Percentiles rank a stretch among this genome's conserved stretches.
phyloP scores from a whole-genome alignment of 2,888 invertebrate genomes.

The Drosophila nr. perissopoda region DNA sequence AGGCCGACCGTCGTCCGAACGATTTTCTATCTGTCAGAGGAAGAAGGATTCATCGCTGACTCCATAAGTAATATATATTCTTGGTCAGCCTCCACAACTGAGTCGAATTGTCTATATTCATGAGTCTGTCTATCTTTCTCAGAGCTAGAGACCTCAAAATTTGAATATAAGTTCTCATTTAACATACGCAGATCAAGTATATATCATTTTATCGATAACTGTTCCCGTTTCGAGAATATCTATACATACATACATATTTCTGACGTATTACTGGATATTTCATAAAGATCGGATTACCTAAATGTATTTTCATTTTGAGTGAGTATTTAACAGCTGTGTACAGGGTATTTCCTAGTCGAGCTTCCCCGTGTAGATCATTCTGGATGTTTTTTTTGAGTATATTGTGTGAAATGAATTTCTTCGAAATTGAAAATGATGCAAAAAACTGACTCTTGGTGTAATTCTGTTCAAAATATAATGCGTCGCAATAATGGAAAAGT shows the following conservation, averaged over 20 bases:
- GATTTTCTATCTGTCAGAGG: background rate
- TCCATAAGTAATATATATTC: background rate
- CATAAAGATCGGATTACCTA: background rate
- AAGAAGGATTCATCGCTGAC: background rate
- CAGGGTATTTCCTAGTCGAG: background rate
- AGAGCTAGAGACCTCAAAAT: too few relatives aligned
- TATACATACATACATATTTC: background rate
- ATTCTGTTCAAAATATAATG: background rate
- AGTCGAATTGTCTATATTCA: too few relatives aligned
- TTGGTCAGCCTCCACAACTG: too few relatives aligned
- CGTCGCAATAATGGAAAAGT: background rate
- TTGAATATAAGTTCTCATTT: too few relatives aligned
- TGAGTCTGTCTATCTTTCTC: too few relatives aligned
- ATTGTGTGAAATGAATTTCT: background rate
- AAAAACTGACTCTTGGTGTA: background rate
- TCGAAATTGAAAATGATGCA: background rate
- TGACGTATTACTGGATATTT: background rate
- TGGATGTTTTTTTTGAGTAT: background rate
- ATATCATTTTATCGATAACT: too few relatives aligned
- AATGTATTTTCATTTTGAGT: background rate
- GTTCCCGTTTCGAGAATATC: too few relatives aligned
- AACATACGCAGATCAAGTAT: too few relatives aligned
- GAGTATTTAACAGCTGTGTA: background rate
- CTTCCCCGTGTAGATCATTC: background rate
- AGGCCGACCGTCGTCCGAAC: background rate